phyloP scores from a whole-genome alignment of 2,113 vertebrate genomes.

The Lampris incognitus region DNA sequence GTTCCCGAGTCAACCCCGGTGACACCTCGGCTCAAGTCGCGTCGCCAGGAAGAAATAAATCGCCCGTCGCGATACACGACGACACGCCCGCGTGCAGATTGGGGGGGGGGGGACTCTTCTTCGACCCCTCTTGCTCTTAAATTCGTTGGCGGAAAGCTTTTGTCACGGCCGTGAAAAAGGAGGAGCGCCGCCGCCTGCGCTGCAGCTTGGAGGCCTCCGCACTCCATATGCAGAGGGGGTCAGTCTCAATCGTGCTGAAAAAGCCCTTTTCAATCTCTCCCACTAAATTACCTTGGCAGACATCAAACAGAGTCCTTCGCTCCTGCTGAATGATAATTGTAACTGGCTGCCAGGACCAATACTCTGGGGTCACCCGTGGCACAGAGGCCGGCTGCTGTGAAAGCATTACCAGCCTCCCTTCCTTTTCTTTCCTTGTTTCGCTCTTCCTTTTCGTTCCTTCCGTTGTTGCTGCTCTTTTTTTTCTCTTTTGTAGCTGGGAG shows the following conservation, averaged over 20 bases:
- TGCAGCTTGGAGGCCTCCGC: conserved; percentile 22
- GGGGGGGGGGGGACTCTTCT: too few relatives aligned
- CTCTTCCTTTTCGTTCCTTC: conserved; percentile 10
- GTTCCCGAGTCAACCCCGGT: not conserved
- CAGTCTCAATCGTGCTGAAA: conserved; percentile 28
- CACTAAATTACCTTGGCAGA: conserved; percentile 76
- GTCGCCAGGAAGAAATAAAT: not conserved
- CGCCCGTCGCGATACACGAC: not conserved
- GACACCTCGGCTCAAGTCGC: not conserved
- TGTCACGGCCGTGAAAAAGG: not conserved
- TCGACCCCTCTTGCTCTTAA: not conserved
- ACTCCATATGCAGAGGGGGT: conserved; percentile 42
- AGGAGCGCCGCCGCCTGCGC: conserved; percentile 1
- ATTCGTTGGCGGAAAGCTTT: conserved; percentile 6
- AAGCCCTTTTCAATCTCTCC: conserved; percentile 74
- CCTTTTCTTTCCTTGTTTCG: conserved; percentile 7
- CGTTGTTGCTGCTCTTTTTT: not conserved
- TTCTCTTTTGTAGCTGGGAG: conserved; percentile 11
- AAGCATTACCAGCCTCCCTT: conserved; percentile 42
- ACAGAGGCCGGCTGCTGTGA: conserved; percentile 46
- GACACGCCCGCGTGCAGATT: too few relatives aligned
- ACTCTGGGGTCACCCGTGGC: conserved; percentile 68
- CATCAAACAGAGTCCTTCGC: conserved; percentile 78
- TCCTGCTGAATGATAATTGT: conserved; percentile 76
- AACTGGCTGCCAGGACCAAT: conserved; percentile 61